Percentiles rank a stretch among this genome's conserved stretches.
phyloP scores from a whole-genome alignment of 30 jellyfish, hydroid and myxozoan species.

The Hydractinia echinata region DNA sequence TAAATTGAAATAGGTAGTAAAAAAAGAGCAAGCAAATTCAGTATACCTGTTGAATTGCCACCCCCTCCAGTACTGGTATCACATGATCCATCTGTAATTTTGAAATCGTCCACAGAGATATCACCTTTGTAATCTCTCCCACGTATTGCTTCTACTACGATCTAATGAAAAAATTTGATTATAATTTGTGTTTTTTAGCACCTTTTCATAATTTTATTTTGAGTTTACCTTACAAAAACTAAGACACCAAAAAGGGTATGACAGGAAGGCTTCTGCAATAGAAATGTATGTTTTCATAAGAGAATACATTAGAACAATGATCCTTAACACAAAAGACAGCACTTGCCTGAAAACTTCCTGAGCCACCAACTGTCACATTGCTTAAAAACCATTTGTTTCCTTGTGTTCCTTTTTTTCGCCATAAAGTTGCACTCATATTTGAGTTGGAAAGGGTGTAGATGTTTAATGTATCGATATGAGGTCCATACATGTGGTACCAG shows the following conservation, averaged over 20 bases:
- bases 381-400: constrained; percentile 64
- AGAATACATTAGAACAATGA: too few relatives aligned
- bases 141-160: constrained; percentile 61
- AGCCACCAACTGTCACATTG: constrained; percentile 42
- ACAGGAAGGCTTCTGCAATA: too few relatives aligned
- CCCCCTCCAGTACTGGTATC: constrained; percentile 31
- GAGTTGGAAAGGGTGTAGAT: constrained; percentile 49
- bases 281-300: too few relatives aligned
- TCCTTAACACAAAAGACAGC: background rate
- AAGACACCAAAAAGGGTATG: too few relatives aligned
- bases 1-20: too few relatives aligned
- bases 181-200: too few relatives aligned
- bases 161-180: constrained; percentile 9
- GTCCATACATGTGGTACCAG: constrained; percentile 92
- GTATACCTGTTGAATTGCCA: constrained; percentile 10
- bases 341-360: constrained; percentile 52
- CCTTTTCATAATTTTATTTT: too few relatives aligned
- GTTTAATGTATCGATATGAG: constrained; percentile 59
- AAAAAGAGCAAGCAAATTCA: too few relatives aligned
- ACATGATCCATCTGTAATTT: constrained; percentile 53
- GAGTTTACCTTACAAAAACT: too few relatives aligned
- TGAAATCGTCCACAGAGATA: constrained; percentile 61
- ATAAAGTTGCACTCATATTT: constrained; percentile 51
- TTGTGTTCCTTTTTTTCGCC: constrained; percentile 64
- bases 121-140: constrained; percentile 70